phyloP scores from a whole-genome alignment of 2,113 vertebrate species.

The Oenanthe oenanthe region DNA sequence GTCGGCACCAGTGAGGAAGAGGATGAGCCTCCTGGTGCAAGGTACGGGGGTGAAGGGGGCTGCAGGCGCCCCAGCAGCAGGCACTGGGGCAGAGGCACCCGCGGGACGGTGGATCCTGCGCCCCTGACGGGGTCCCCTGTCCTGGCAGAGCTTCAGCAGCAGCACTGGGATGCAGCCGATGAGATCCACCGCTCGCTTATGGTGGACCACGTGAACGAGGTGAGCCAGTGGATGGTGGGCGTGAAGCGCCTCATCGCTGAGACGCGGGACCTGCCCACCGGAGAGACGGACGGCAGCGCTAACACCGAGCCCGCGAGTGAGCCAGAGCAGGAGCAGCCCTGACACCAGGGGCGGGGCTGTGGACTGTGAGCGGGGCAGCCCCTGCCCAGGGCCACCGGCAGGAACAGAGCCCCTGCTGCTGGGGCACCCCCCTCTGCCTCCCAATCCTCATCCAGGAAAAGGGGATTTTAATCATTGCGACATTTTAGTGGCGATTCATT shows the following conservation, averaged over 20 bases:
- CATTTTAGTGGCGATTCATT: slow-evolving; percentile 8
- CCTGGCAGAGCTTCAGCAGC: slow-evolving; percentile 79
- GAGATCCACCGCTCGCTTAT: slow-evolving; percentile 92
- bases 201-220: slow-evolving; percentile 93
- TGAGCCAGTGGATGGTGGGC: slow-evolving; percentile 97
- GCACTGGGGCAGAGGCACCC: accelerated
- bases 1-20: slow-evolving; percentile 84
- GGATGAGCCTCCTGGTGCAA: slow-evolving; percentile 83
- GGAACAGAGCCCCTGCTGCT: background rate
- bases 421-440: background rate
- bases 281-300: accelerated
- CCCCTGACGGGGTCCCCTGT: accelerated
- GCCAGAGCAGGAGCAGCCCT: background rate
- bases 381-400: background rate
- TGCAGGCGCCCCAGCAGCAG: accelerated
- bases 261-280: slow-evolving; percentile 75
- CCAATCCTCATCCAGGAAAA: background rate
- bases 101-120: accelerated
- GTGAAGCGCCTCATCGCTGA: slow-evolving; percentile 93
- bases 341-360: background rate
- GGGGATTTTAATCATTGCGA: background rate
- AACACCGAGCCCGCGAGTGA: background rate
- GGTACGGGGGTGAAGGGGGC: slow-evolving; percentile 67
- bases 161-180: slow-evolving; percentile 86
- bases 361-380: background rate